Conservation (phyloP, 2,888 invertebrate species). For the Drosophila greeni region DNA sequence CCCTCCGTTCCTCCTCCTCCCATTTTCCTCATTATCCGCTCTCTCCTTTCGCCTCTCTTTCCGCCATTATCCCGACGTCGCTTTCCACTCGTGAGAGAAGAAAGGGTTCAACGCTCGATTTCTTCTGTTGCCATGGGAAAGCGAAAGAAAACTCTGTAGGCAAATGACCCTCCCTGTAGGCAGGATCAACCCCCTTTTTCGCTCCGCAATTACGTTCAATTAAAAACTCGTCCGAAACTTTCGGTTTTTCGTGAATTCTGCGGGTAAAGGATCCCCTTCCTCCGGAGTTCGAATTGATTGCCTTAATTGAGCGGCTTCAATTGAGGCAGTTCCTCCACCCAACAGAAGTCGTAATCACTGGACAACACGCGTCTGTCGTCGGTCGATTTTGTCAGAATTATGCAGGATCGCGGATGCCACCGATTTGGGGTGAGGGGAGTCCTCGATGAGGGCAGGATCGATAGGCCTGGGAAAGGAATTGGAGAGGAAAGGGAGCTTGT, state of each 20-base stretch:
- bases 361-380: conserved; percentile 55
- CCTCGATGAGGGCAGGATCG: conserved; percentile 65
- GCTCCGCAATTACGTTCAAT: conserved; percentile 53
- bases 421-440: conserved; percentile 12
- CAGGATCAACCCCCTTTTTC: conserved; percentile 58
- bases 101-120: conserved; percentile 74
- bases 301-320: conserved; percentile 59
- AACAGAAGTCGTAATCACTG: conserved; percentile 34
- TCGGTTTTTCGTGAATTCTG: conserved; percentile 50
- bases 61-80: conserved; percentile 15
- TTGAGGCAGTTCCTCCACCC: conserved; percentile 35
- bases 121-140: conserved; percentile 64
- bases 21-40: conserved; percentile 13
- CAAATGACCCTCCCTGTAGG: conserved; percentile 30
- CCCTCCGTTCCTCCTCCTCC: conserved; percentile 11
- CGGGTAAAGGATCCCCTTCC: conserved; percentile 60
- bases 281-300: conserved; percentile 50
- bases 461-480: conserved; percentile 31
- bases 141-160: conserved; percentile 29
- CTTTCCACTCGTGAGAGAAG: conserved; percentile 31
- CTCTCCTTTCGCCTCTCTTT: conserved; percentile 9
- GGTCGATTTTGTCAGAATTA: conserved; percentile 43
- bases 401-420: conserved; percentile 56
- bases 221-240: conserved; percentile 48
- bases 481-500: not conserved